Conservation (phyloP, 2,888 invertebrate genomes). For the Lottia scabra region DNA sequence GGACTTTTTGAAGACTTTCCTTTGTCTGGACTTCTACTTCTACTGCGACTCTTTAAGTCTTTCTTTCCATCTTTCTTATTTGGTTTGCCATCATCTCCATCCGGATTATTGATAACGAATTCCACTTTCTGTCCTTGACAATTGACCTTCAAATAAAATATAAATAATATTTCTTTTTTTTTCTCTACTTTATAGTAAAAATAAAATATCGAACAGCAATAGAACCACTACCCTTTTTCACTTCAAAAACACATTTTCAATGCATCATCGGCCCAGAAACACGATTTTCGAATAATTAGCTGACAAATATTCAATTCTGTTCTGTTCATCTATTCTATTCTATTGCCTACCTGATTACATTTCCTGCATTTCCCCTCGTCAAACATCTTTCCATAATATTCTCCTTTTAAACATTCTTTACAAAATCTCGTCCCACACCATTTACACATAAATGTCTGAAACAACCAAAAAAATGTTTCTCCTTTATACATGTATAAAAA, state of each 20-base stretch:
- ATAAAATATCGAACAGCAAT: no score
- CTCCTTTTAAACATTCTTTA: conserved; percentile 62
- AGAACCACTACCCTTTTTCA: no score
- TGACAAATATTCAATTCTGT: no score
- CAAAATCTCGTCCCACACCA: conserved; percentile 68
- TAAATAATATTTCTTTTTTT: neutral
- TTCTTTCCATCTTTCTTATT: conserved; percentile 37
- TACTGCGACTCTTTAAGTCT: conserved; percentile 24
- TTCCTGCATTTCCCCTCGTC: conserved; percentile 59
- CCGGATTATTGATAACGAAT: conserved; percentile 45
- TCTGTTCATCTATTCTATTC: no score
- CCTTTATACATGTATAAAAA: neutral
- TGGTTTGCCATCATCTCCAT: conserved; percentile 39
- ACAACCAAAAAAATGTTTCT: neutral
- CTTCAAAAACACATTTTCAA: no score
- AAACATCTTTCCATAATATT: conserved; percentile 59
- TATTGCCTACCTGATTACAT: conserved; percentile 59
- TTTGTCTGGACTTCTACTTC: conserved; percentile 29
- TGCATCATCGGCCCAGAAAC: no score
- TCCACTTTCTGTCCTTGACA: conserved; percentile 64
- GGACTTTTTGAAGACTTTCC: conserved; percentile 35
- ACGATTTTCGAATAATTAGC: no score
- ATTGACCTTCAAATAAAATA: conserved; percentile 41
- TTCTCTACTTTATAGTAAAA: neutral
- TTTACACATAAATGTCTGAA: conserved; percentile 68